Conservation (phyloP, 2,888 invertebrate species). For the Eupsilia transversa region DNA sequence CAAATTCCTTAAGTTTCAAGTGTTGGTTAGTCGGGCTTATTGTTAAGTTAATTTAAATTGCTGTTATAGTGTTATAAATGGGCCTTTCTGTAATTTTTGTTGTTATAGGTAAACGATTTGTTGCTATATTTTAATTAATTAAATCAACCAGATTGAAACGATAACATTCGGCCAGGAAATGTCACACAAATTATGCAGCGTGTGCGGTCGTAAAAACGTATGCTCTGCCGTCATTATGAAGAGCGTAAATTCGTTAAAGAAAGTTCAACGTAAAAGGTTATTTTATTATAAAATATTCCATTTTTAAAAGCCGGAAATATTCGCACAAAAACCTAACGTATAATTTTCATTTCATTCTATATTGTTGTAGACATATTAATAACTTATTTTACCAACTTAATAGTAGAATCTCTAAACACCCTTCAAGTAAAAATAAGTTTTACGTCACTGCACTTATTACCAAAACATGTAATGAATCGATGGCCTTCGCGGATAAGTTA, state of each 20-base stretch:
- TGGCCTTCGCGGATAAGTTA: constrained; percentile 64
- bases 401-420: constrained; percentile 14
- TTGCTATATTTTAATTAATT: neutral
- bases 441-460: constrained; percentile 44
- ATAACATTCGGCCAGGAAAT: neutral
- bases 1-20: constrained; percentile 62
- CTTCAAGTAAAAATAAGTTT: constrained; percentile 24
- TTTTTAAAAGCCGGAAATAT: neutral
- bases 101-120: constrained; percentile 11
- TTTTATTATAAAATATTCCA: neutral
- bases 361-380: constrained; percentile 33
- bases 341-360: constrained; percentile 15
- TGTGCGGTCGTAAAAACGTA: neutral
- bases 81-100: constrained; percentile 17
- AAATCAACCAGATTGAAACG: neutral
- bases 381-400: constrained; percentile 30
- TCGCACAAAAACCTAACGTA: neutral
- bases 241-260: neutral
- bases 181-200: neutral
- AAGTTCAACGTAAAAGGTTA: neutral
- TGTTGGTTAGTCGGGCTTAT: constrained; percentile 8
- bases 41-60: constrained; percentile 31
- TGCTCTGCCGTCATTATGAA: no score
- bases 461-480: constrained; percentile 51
- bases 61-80: constrained; percentile 36